phyloP scores from a whole-genome alignment of 2,113 vertebrate species.

The Sialia sialis region DNA sequence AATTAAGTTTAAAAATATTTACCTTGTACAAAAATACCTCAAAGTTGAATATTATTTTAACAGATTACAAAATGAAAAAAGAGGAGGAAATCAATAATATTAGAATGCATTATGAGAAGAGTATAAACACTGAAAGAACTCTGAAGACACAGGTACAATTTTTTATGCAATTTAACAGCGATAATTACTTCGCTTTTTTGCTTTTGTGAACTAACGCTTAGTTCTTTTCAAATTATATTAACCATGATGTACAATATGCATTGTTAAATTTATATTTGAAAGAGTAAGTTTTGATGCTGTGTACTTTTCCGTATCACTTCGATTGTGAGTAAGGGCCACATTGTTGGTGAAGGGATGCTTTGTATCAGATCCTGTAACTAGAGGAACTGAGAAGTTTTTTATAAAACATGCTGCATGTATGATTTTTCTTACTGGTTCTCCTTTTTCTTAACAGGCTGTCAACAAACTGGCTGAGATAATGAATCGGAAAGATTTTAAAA shows the following conservation, averaged over 20 bases:
- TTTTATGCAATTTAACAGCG: neutral
- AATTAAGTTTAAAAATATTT: neutral
- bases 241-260: neutral
- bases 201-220: neutral
- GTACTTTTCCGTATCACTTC: neutral
- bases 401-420: neutral
- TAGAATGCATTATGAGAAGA: slow-evolving; percentile 88
- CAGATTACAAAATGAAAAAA: slow-evolving; percentile 81
- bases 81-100: slow-evolving; percentile 83
- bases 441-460: slow-evolving; percentile 82
- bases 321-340: neutral
- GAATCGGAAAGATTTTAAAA: slow-evolving; percentile 99
- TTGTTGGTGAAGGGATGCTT: neutral
- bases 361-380: neutral
- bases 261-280: neutral
- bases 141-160: slow-evolving; percentile 91
- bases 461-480: slow-evolving; percentile 99
- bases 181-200: neutral
- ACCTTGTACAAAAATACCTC: neutral
- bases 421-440: neutral
- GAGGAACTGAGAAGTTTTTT: neutral
- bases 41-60: slow-evolving; percentile 16
- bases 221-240: neutral
- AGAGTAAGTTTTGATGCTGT: neutral
- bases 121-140: slow-evolving; percentile 87